Evolutionary conservation across 2,113 vertebrate species (phyloP), one percentile per base, ranked within the genome.

Genomic region (Podilymbus podiceps): DNA sequence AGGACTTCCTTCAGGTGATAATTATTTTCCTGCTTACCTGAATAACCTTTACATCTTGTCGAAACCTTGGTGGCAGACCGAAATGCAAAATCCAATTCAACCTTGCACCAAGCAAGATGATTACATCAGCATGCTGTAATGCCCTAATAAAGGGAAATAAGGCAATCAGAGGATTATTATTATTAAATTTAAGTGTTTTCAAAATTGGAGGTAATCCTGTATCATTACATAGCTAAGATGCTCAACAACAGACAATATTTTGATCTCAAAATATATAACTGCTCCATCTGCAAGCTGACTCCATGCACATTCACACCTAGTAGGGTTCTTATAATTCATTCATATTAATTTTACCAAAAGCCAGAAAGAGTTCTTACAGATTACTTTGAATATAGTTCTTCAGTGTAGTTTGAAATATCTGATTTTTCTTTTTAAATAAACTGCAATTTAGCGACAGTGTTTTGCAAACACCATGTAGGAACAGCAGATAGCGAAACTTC

Each of bases 1-100:
- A 90, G 5, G 63, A 52, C 11, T 71, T 87, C 67, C 28, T 75
- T 59, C 17, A 55, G 76, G 6, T 17, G 22, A n/a, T 2, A 58
- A 38, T 27, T 5, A 49, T 67, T 79, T 74, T 55, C 67, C 67
- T 73, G 27, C 47, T 89, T 93, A 99, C 99, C 99, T 99, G 99
- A 95, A 99, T 99, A 95, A 99, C 93, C 94, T 99, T 99, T 35
- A 99, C 99, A 96, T 98, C 90, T 38, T 98, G 97, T 72, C 74
- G 98, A 91, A 99, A 99, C 91, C 99, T 98, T 28, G 99, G 99
- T 53, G 99, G 98, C 76, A 99, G 98, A 63, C 99, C 99, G 98
- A 99, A 99, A 97, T 99, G 99, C 86, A 99, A 97, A 90, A 99
- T 99, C 99, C 99, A 99, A 74, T 99, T 99, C 73, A 99, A 97